phyloP scores from a whole-genome alignment of 1,140 invertebrate genomes.

The Phymorhynchus buccinoides region DNA sequence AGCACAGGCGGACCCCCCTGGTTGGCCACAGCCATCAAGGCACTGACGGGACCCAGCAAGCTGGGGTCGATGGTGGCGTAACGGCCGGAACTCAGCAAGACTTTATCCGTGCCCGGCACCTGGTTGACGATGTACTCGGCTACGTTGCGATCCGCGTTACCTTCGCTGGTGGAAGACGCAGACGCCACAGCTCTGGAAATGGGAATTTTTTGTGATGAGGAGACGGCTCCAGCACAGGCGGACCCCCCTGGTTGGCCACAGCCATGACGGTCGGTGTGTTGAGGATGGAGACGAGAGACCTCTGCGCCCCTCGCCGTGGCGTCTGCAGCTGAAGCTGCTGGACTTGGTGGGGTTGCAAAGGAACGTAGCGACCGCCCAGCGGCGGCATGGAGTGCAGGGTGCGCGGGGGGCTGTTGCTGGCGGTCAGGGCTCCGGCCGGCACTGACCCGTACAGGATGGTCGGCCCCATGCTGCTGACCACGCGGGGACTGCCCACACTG shows the following conservation, averaged over 20 bases:
- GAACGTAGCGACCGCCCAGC: conserved; percentile 16
- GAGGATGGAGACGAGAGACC: neutral
- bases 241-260: conserved; percentile 33
- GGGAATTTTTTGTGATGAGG: no score
- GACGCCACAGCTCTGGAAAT: neutral
- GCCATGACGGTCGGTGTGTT: no score
- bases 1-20: conserved; percentile 27
- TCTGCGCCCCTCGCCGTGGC: neutral
- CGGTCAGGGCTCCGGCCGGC: neutral
- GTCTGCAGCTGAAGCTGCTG: conserved; percentile 30
- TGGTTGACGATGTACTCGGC: conserved; percentile 29
- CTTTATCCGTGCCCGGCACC: neutral
- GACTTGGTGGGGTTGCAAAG: conserved; percentile 31
- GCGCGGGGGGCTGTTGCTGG: conserved; percentile 8
- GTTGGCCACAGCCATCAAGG: conserved; percentile 38
- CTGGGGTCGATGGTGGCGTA: conserved; percentile 37
- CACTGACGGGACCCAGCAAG: conserved; percentile 31
- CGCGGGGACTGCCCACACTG: neutral
- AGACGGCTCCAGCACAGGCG: no score
- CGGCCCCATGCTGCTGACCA: neutral
- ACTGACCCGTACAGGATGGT: conserved; percentile 30
- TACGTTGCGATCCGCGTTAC: neutral
- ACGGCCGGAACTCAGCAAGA: conserved; percentile 33
- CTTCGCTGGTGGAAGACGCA: neutral
- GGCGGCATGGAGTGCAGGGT: conserved; percentile 11